Conservation (phyloP, 2,113 vertebrate species). For the Edolisoma coerulescens region DNA sequence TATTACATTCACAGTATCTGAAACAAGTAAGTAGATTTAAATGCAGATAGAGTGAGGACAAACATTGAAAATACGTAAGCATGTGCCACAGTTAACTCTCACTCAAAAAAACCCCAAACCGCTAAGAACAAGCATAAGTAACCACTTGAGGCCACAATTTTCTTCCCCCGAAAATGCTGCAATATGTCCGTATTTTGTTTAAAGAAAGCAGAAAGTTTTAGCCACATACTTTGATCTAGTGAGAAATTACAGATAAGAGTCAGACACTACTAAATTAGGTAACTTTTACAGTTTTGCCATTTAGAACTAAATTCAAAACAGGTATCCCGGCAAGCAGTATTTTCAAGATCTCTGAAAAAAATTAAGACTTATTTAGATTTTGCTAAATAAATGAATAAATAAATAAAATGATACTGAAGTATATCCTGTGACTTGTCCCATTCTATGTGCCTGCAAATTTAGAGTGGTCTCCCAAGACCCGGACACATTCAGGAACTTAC, state of each 20-base stretch:
- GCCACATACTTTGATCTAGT: neutral
- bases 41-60: neutral
- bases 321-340: neutral
- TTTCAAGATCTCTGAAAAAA: neutral
- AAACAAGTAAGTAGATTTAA: neutral
- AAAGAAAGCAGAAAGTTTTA: neutral
- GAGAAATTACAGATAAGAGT: neutral
- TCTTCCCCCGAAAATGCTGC: neutral
- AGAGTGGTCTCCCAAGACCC: neutral
- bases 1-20: neutral
- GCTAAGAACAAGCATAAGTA: neutral
- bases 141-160: neutral
- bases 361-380: neutral
- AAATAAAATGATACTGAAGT: neutral
- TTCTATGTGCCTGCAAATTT: neutral
- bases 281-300: neutral
- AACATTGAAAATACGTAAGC: neutral
- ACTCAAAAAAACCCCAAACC: neutral
- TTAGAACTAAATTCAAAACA: neutral
- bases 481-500: neutral
- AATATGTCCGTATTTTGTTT: neutral
- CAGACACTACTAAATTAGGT: neutral
- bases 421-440: neutral
- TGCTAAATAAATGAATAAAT: neutral
- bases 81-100: neutral